Evolutionary conservation across 1,140 invertebrate species (phyloP).

Genomic region (Nylanderia fulva): DNA sequence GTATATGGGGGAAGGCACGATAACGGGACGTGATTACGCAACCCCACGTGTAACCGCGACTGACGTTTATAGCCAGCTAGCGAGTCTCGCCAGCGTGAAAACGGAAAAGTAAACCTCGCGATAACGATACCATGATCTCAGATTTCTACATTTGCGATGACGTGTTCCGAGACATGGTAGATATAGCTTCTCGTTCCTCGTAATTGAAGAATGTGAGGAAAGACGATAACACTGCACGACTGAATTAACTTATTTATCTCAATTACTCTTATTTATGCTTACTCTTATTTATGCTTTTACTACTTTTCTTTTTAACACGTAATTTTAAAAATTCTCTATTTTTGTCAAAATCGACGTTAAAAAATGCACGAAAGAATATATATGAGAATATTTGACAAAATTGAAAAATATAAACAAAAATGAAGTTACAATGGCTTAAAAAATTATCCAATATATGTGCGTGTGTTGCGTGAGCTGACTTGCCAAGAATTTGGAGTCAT

Average conservation of each 20-base stretch:
- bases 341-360: background rate
- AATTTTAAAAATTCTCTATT: background rate
- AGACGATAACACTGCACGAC: background rate
- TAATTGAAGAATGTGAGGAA: background rate
- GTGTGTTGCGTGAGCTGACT: too few species aligned
- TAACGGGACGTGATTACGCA: background rate
- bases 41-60: background rate
- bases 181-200: background rate
- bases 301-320: background rate
- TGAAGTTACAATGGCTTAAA: background rate
- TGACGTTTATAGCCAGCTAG: background rate
- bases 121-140: conserved; percentile 23
- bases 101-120: conserved; percentile 24
- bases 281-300: background rate
- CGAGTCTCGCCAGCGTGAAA: background rate
- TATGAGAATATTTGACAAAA: background rate
- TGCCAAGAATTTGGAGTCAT: too few species aligned
- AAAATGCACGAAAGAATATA: background rate
- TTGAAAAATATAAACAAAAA: background rate
- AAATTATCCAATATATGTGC: background rate
- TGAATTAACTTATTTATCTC: background rate
- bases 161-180: too few species aligned
- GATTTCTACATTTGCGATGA: conserved; percentile 7
- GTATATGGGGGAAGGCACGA: background rate
- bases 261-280: background rate